phyloP scores from a whole-genome alignment of 2,888 invertebrate genomes.

The Marasmarcha lunaedactyla region DNA sequence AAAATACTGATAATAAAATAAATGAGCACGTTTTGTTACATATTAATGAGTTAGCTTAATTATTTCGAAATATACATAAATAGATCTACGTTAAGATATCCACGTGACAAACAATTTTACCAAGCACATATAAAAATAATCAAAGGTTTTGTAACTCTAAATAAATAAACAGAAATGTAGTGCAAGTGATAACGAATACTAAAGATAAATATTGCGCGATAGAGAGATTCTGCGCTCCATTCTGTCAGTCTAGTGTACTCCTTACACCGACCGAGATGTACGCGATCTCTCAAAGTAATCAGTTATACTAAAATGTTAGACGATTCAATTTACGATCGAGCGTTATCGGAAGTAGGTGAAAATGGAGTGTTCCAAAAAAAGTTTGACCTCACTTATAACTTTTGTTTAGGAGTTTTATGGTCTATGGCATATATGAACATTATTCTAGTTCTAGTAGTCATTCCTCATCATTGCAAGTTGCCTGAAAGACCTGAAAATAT shows the following conservation, averaged over 20 bases:
- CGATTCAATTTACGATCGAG: conserved; percentile 31
- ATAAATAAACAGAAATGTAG: too few species aligned
- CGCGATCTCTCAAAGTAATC: too few species aligned
- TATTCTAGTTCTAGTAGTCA: conserved; percentile 44
- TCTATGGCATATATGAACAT: conserved; percentile 47
- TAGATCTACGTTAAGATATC: too few species aligned
- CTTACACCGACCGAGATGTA: background rate
- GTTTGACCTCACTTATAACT: conserved; percentile 47
- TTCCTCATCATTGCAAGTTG: conserved; percentile 49
- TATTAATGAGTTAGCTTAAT: too few species aligned
- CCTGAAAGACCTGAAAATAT: conserved; percentile 34
- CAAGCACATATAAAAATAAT: too few species aligned
- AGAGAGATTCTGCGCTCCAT: background rate
- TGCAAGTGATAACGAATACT: background rate
- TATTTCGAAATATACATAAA: too few species aligned
- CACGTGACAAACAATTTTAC: too few species aligned
- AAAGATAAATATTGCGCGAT: background rate
- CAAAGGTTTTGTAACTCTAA: too few species aligned
- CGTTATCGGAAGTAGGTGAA: conserved; percentile 35
- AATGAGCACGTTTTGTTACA: too few species aligned
- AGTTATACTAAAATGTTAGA: too few species aligned
- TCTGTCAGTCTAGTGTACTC: background rate
- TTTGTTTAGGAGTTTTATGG: conserved; percentile 36
- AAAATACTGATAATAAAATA: too few species aligned
- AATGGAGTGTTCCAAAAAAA: conserved; percentile 50